Base-by-base conservation (phyloP, 1,140 invertebrate species). In the Chymomyza costata region DNA sequence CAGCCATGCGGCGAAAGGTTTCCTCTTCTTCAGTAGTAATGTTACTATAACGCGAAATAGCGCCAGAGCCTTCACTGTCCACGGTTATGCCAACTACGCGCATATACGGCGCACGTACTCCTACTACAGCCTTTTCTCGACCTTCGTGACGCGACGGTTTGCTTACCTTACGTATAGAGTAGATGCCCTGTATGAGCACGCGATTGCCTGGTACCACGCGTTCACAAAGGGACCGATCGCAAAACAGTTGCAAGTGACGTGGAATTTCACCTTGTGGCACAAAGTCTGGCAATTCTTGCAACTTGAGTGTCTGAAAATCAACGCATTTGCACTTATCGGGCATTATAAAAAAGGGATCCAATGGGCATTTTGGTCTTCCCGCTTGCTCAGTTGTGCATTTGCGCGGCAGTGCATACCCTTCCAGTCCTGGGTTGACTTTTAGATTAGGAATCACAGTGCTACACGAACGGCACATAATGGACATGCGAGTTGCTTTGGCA, bases 201-300 rank as follows among this genome's bases (percentile, higher is more conserved):
- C 96, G 89, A 82, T 99, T 99, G 1, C 98, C 98, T 31, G 98
- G 98, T 0, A 99, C 96, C 28, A 97, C 93, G 82, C 91, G 90
- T 84, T 99, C 98, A 85, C 97, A 98, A 7, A 99, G 87, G 84
- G 96, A 95, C 71, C 97, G 90, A 85, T 99, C 98, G 81, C 94
- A 95, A 86, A 97, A 99, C 0, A 99, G 87, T 59, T 96, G 93
- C 47, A 99, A 87, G 87, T 99, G 98, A 5, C 98, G 89, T 0
- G 98, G 98, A 90, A 99, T 96, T 89, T 99, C 98, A 46, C 98
- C 97, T 83, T 99, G 96, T 0, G 98, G 98, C 53, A 99, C 95
- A 59, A 93, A 93, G 86, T 99, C 98, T 3, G 97, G 96, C 6
- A 95, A 87, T 87, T 99, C 98, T 90, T 99, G 98, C 7, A 99